phyloP scores from a whole-genome alignment of 2,888 invertebrate genomes.

The Conomelus anceps region DNA sequence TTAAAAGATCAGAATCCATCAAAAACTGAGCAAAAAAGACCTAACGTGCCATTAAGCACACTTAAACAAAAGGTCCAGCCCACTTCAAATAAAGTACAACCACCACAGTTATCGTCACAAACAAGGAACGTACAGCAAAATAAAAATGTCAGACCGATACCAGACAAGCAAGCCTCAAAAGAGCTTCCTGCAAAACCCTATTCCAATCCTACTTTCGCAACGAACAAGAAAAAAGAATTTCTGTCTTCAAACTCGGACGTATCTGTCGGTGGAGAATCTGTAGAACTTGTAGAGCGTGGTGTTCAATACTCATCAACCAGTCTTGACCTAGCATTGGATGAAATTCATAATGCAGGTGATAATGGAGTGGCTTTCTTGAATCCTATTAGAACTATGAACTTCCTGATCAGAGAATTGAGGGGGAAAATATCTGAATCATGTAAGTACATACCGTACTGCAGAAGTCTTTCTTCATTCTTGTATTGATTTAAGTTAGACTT shows the following conservation, averaged over 20 bases:
- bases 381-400: neutral
- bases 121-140: neutral
- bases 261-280: neutral
- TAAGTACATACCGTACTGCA: neutral
- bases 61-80: neutral
- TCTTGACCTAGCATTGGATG: neutral
- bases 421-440: neutral
- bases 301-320: neutral
- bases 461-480: no score
- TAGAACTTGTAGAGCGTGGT: neutral
- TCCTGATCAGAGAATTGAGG: slow-evolving; percentile 2
- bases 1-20: neutral
- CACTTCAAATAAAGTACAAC: neutral
- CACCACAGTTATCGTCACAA: neutral
- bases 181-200: neutral
- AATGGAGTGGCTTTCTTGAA: slow-evolving; percentile 1
- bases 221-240: neutral
- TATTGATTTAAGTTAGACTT: no score
- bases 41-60: neutral
- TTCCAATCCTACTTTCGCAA: neutral
- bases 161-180: neutral
- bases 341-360: neutral
- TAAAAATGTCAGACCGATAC: neutral
- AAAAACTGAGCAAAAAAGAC: neutral
- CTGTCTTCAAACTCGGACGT: neutral